These are phyloP conservation scores for Coilia nasus DNA, from an alignment of 2,797 vertebrate species.

Conservation along the genomic window DNA sequence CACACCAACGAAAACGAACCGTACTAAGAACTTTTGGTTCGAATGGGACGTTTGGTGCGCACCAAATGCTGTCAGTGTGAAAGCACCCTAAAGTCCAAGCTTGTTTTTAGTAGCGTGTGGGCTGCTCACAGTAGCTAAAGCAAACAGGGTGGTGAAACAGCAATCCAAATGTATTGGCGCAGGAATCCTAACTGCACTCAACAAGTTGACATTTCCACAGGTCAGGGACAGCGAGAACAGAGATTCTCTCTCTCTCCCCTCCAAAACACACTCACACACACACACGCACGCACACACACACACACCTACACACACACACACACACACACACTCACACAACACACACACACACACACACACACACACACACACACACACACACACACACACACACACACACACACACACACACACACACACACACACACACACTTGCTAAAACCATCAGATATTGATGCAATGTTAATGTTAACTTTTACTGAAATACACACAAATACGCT, in stretches of 20 bases:
- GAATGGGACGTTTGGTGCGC: no score
- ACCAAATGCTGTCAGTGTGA: no score
- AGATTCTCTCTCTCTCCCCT: background rate
- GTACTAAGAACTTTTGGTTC: no score
- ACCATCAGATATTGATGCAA: no score
- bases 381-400: background rate
- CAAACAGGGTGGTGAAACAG: constrained; percentile 28
- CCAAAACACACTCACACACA: no score
- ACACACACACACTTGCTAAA: background rate
- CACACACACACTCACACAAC: no score
- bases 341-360: background rate
- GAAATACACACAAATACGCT: background rate
- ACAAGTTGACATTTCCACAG: constrained; percentile 41
- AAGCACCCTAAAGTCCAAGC: background rate
- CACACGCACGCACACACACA: no score
- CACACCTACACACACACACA: no score
- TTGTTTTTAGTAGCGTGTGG: constrained; percentile 15
- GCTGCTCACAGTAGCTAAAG: constrained; percentile 24
- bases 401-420: background rate
- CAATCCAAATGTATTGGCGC: constrained; percentile 28
- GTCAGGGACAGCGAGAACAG: constrained; percentile 7
- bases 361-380: background rate
- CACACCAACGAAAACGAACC: no score
- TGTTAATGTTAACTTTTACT: no score
- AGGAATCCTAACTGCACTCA: constrained; percentile 28